phyloP scores from a whole-genome alignment of 2,113 vertebrate genomes.

The Syrrhaptes paradoxus region DNA sequence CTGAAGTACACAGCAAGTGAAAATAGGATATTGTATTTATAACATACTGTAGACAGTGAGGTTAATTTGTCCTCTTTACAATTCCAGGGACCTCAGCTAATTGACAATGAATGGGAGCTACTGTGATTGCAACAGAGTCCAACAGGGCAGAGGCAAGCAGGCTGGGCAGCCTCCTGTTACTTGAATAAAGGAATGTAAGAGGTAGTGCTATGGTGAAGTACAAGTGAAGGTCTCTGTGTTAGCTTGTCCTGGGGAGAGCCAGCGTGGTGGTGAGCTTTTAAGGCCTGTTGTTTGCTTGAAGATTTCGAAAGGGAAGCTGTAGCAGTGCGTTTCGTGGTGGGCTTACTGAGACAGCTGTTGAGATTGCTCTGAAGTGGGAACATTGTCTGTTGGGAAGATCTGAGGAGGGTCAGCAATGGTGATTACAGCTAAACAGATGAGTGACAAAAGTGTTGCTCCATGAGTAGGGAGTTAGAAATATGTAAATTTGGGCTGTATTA shows the following conservation, averaged over 20 bases:
- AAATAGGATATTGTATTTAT: neutral
- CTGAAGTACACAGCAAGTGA: neutral
- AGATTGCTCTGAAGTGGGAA: neutral
- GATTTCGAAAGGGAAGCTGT: neutral
- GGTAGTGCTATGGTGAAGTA: neutral
- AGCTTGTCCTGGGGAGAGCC: neutral
- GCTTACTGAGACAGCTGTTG: neutral
- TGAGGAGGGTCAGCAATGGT: neutral
- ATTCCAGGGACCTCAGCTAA: neutral
- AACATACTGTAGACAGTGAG: neutral
- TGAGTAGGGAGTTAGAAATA: neutral
- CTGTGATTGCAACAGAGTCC: neutral
- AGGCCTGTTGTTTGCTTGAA: neutral
- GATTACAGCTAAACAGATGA: neutral
- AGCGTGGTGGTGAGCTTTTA: neutral
- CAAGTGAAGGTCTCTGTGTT: neutral
- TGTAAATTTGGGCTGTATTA: neutral
- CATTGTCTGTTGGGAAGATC: neutral
- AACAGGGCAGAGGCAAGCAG: neutral
- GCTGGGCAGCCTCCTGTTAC: neutral
- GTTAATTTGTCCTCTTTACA: neutral
- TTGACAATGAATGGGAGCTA: neutral
- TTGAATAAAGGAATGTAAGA: neutral
- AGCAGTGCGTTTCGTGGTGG: accelerated
- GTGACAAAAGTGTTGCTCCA: neutral